Evolutionary conservation across 1,140 invertebrate species (phyloP), one percentile per base, ranked within the genome.

Genomic region (Pseudomyrmex flavicornis): DNA sequence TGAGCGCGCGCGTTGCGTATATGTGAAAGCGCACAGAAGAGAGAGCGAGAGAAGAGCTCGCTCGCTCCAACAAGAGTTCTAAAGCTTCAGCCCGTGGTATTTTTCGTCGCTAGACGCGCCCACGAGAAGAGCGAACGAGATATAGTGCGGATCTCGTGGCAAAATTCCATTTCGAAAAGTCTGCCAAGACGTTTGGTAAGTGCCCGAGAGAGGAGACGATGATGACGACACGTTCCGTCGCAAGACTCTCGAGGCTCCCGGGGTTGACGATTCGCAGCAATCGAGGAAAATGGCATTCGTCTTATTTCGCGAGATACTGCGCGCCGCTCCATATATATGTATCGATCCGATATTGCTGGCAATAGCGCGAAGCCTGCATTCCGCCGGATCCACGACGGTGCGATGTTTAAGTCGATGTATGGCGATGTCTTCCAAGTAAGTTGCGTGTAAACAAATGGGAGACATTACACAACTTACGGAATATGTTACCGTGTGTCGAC

Each of bases 151-250:
- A 15, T 12, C 48, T 54, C 35, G 20, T 80, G 76, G 46, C 63
- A 22, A 72, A 83, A 83, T 58, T 83, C 66, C 63, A 84, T 86
- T 79, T 87, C 73, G 80, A 50, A 72, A 59, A 61, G 54, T 72
- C 76, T 80, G 76, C 76, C 66, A 80, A 80, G 66, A 72, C 44
- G 65, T 17, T 46, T 35, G 63, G 35, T 17, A 20, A n/a, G 65
- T 79, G 50, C 52, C 44, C 17, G 50, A n/a, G 52, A 72, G 35
- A 35, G 35, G 35, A 35, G 50, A 52, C 50, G 50, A 52, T 13
- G 50, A 52, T 13, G 44, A 62, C 26, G 52, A 72, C 69, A 72
- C 48, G 26, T 62, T 65, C 48, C 48, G 76, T 4, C 52, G 76
- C 20, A 44, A 58, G 75, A 79, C 52, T 22, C 76, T 65, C 26